Conservation (phyloP, 2,797 vertebrate species). For the Tangara arthus region DNA sequence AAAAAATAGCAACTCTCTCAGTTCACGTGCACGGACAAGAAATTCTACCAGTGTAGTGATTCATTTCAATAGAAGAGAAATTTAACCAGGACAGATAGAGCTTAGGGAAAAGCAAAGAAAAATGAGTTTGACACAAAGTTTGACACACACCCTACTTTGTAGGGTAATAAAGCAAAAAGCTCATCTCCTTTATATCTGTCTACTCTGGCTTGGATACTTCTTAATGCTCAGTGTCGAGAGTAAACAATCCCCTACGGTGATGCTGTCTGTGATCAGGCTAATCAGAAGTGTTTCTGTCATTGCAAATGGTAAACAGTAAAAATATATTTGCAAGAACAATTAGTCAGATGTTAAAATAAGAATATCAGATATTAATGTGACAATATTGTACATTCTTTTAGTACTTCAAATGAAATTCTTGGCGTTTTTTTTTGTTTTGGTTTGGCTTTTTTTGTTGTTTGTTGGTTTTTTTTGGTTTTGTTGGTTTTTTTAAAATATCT, state of each 20-base stretch:
- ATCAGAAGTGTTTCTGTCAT: neutral
- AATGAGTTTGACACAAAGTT: neutral
- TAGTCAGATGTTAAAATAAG: neutral
- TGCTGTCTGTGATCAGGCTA: neutral
- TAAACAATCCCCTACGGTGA: rapidly evolving
- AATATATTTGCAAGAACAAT: neutral
- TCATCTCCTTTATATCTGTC: neutral
- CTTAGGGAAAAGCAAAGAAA: neutral
- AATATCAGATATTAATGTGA: neutral
- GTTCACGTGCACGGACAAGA: rapidly evolving
- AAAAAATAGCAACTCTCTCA: neutral
- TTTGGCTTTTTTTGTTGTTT: neutral
- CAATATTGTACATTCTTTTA: neutral
- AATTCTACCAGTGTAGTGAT: neutral
- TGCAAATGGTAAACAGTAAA: neutral
- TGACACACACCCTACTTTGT: neutral
- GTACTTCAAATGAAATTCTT: neutral
- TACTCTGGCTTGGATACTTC: neutral
- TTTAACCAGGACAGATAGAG: neutral
- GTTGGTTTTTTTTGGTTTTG: neutral
- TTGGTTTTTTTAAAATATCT: rapidly evolving
- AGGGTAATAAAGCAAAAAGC: neutral
- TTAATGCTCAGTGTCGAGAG: neutral
- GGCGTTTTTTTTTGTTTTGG: too few species aligned
- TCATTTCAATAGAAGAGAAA: neutral